A percentile compares a stretch with the other conserved stretches of the same genome.
phyloP scores from a whole-genome alignment of 2,113 vertebrate genomes.

The Epinephelus moara region DNA sequence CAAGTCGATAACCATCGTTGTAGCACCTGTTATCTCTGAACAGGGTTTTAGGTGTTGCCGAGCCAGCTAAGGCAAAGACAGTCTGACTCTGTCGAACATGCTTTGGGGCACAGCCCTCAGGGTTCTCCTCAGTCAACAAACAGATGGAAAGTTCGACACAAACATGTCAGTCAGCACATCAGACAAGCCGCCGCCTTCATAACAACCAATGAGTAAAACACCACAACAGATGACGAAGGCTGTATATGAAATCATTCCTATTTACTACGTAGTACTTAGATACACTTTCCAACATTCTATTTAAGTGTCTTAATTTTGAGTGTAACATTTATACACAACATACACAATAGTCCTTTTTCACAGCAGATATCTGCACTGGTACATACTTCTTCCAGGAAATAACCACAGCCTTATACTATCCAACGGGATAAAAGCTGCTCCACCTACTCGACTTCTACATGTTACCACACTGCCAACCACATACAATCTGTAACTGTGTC shows the following conservation, averaged over 20 bases:
- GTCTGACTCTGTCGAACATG: too few species aligned
- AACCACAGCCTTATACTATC: not conserved
- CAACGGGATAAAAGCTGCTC: not conserved
- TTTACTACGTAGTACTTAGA: not conserved
- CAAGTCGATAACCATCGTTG: too few species aligned
- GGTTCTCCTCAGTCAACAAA: not conserved
- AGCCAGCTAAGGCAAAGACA: too few species aligned
- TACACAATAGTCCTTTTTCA: not conserved
- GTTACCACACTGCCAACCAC: not conserved
- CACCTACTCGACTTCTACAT: not conserved
- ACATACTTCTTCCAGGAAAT: too few species aligned
- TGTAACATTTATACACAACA: not conserved
- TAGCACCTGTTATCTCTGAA: too few species aligned
- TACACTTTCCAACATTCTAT: too few species aligned
- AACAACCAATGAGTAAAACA: not conserved
- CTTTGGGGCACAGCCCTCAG: too few species aligned
- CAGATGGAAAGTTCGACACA: not conserved
- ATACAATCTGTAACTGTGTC: too few species aligned
- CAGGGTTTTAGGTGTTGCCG: too few species aligned
- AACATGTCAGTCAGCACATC: too few species aligned
- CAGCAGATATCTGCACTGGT: too few species aligned
- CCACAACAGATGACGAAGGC: not conserved
- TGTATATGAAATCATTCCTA: not conserved
- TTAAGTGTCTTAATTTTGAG: not conserved
- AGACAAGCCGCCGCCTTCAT: too few species aligned